Evolutionary conservation across 2,797 vertebrate genomes (phyloP).

Genomic region (Lemur catta): DNA sequence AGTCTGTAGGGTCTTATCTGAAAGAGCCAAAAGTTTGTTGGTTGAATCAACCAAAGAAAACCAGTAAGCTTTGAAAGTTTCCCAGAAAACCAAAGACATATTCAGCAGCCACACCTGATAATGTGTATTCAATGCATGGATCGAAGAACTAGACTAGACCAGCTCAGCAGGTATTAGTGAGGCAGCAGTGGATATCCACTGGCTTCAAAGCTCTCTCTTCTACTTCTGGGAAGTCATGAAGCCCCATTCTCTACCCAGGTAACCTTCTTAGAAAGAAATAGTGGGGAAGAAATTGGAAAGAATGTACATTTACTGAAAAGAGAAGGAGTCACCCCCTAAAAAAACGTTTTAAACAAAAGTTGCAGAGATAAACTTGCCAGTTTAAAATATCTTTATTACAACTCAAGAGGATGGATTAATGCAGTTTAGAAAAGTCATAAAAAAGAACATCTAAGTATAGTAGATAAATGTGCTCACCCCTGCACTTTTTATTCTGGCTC

Average conservation of each 20-base stretch:
- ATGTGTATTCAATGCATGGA: not conserved
- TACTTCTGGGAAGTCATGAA: not conserved
- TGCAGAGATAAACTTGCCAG: slow-evolving; percentile 3
- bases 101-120: not conserved
- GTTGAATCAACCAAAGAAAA: not conserved
- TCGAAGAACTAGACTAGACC: not conserved
- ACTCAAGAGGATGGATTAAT: not conserved
- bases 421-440: not conserved
- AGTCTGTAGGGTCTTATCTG: not conserved
- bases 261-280: not conserved
- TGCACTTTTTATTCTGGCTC: not conserved
- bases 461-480: not conserved
- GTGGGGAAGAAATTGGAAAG: not conserved
- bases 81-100: not conserved
- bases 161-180: not conserved
- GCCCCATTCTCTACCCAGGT: no score
- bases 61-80: not conserved
- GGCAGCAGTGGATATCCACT: not conserved
- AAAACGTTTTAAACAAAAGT: not conserved
- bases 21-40: not conserved
- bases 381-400: slow-evolving; percentile 30
- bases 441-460: not conserved
- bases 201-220: not conserved
- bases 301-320: not conserved
- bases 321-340: not conserved